Evolutionary conservation across 2,888 invertebrate species (phyloP), one percentile per base, ranked within the genome.

Genomic region (Mylabris sibirica): DNA sequence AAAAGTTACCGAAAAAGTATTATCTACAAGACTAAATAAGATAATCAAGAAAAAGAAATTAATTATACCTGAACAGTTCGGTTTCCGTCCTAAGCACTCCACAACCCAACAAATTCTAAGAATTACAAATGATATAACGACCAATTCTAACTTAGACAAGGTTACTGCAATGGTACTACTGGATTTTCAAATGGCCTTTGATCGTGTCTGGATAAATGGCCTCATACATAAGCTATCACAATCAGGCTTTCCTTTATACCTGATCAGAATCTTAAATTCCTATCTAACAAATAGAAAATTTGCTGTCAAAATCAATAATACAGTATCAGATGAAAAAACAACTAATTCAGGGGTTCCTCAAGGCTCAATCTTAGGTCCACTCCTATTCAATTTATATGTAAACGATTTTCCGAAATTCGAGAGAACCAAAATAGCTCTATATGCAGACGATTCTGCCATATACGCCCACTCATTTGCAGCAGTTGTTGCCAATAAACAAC

Each of bases 121-220:
- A 67, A 73, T 82, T n/a, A 63, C 68, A 14, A 71, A 77, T 49
- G 35, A 72, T 26, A 74, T 78, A 14, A 59, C 72, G 3, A 53
- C 71, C 1, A 76, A 74, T 49, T 75, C 78, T n/a, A 75, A 77
- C 57, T 61, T 67, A n/a, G 72, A 75, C 24, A 69, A 77, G 57
- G 66, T 68, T 3, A 79, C 78, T 9, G 77, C 75, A 2, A 74
- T 79, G 64, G 65, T 78, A 0, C 65, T 79, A 14, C 69, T 83
- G 0, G 81, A 83, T 64, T 70, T 80, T 1, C 77, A 78, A 61
- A 77, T 78, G 66, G 81, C 81, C 0, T 82, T 83, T 66, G 79
- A 82, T 66, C 71, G 72, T 2, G 78, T 82, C 3, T 81, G 80
- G 78, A 77, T 78, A 20, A 61, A 75, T 1, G 79, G 75, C 0